Conservation (phyloP, 2,888 invertebrate genomes). For the Eucriotettix oculatus region DNA sequence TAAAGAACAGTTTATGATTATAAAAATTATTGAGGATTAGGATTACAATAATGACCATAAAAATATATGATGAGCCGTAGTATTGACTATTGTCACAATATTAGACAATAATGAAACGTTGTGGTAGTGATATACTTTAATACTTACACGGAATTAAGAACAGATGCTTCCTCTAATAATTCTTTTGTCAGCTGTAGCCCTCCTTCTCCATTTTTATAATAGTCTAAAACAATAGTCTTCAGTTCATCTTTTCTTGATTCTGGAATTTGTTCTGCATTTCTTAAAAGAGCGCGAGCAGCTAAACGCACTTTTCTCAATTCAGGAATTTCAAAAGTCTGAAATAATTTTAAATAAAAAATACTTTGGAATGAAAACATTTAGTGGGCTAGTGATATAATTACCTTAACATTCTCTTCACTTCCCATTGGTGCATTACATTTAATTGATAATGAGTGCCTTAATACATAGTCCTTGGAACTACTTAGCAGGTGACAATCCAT, state of each 20-base stretch:
- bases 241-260: slow-evolving; percentile 30
- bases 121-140: slow-evolving; percentile 1
- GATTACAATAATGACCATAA: no score
- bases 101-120: no score
- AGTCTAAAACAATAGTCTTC: slow-evolving; percentile 29
- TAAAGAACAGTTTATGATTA: no score
- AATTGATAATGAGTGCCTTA: slow-evolving; percentile 39
- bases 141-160: slow-evolving; percentile 25
- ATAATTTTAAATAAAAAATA: not conserved
- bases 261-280: slow-evolving; percentile 30
- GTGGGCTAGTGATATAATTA: not conserved
- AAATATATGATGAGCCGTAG: no score
- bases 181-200: slow-evolving; percentile 29
- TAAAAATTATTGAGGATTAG: no score
- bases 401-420: slow-evolving; percentile 17
- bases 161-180: slow-evolving; percentile 31
- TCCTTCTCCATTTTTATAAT: slow-evolving; percentile 27
- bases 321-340: not conserved
- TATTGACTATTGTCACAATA: no score
- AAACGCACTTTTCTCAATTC: slow-evolving; percentile 30
- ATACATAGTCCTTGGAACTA: slow-evolving; percentile 40
- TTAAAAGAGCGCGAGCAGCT: slow-evolving; percentile 37
- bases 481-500: slow-evolving; percentile 51
- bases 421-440: slow-evolving; percentile 47
- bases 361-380: no score